phyloP scores from a whole-genome alignment of 1,140 invertebrate genomes.

The Meloidogyne exigua region DNA sequence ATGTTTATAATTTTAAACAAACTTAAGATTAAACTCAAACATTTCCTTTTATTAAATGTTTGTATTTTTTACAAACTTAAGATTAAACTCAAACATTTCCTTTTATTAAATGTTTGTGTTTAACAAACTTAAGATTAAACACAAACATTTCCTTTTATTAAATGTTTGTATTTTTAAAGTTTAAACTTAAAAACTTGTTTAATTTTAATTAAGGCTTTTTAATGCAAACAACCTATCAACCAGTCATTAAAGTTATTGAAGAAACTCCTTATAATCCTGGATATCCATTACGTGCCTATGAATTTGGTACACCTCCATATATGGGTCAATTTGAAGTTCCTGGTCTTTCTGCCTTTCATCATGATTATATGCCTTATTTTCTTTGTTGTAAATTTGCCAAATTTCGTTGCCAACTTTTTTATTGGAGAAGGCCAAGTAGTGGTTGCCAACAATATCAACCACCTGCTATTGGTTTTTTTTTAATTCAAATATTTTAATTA shows the following conservation, averaged over 20 bases:
- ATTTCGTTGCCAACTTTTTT: slow-evolving; percentile 61
- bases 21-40: no score
- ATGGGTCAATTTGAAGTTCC: slow-evolving; percentile 64
- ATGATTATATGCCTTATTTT: slow-evolving; percentile 64
- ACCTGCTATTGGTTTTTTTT: slow-evolving; percentile 50
- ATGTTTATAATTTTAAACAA: no score
- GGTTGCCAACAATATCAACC: slow-evolving; percentile 63
- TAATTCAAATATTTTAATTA: not conserved
- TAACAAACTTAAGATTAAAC: no score
- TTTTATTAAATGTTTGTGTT: no score
- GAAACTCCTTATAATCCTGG: slow-evolving; percentile 64
- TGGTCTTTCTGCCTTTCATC: slow-evolving; percentile 59
- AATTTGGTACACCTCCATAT: slow-evolving; percentile 62
- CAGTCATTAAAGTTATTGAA: slow-evolving; percentile 63
- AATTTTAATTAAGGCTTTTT: not conserved
- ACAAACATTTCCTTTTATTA: no score
- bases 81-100: no score
- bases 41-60: no score
- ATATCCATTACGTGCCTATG: slow-evolving; percentile 59
- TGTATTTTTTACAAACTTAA: no score
- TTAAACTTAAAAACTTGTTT: no score
- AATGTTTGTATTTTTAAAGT: no score
- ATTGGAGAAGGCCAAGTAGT: slow-evolving; percentile 59
- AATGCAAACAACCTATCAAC: slow-evolving; percentile 31
- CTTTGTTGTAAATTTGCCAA: slow-evolving; percentile 63